Conservation (phyloP, 2,797 vertebrate species). For the Philypnodon macrostomus region DNA sequence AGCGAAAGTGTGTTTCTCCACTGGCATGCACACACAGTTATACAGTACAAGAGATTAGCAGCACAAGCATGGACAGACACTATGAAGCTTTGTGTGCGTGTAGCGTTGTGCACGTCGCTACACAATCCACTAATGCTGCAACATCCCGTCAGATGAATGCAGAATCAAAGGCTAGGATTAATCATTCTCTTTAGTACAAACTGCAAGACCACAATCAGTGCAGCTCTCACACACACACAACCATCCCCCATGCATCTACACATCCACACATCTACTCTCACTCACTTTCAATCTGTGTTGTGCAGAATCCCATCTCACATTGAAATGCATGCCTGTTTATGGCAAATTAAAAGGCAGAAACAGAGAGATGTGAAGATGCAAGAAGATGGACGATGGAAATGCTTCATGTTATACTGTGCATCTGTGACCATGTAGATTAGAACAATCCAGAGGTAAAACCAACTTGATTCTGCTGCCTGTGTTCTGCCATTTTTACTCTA, state of each 20-base stretch:
- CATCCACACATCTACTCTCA: slow-evolving; percentile 7
- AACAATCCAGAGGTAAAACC: too few species aligned
- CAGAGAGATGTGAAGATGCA: slow-evolving; percentile 28
- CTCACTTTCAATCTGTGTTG: slow-evolving; percentile 44
- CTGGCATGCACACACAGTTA: slow-evolving; percentile 10
- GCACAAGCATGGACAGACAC: slow-evolving; percentile 34
- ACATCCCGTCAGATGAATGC: slow-evolving; percentile 54
- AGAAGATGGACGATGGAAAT: background rate
- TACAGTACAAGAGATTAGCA: slow-evolving; percentile 29
- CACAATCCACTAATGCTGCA: slow-evolving; percentile 37
- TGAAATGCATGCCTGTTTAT: slow-evolving; percentile 58
- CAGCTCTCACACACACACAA: slow-evolving; percentile 1
- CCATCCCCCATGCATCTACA: background rate
- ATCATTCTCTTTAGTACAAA: slow-evolving; percentile 68
- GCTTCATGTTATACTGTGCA: too few species aligned
- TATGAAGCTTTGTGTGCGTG: slow-evolving; percentile 16
- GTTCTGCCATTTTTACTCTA: too few species aligned
- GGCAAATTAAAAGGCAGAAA: slow-evolving; percentile 48
- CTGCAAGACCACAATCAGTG: slow-evolving; percentile 38
- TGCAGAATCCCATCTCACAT: slow-evolving; percentile 57
- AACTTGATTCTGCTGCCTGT: too few species aligned
- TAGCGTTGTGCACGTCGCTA: slow-evolving; percentile 27
- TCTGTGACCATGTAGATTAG: too few species aligned
- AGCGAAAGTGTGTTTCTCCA: slow-evolving; percentile 40
- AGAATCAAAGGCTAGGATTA: slow-evolving; percentile 68